Base-by-base conservation (phyloP, 2,113 vertebrate genomes). In the Tapirus terrestris region DNA sequence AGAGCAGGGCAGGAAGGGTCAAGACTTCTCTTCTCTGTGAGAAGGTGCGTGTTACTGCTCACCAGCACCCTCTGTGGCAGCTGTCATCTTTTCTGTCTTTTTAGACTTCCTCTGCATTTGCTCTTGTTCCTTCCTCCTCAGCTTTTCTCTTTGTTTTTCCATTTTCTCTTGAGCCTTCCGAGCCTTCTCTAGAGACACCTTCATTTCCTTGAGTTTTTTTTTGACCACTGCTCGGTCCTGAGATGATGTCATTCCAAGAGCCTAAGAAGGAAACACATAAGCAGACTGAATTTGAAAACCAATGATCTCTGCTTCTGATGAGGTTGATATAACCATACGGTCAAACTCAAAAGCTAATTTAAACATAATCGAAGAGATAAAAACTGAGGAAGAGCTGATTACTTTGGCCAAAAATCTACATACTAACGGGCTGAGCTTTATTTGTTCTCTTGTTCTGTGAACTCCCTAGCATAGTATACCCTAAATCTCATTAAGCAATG, bases 191-290 rank as follows among this genome's bases (percentile, higher is more conserved):
- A 99, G 98, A 91, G 99, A 98, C 58, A 98, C 91, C 98, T 99
- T 99, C 97, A 99, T 99, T 98, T 99, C 99, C 98, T 99, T 99
- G 87, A 99, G 98, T 96, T 99, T 99, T 98, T 99, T 99, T 99
- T 99, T 99, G 96, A 99, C 97, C 88, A 99, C 67, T 6, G 99
- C 98, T 86, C 99, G 99, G 91, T 99, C 99, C 97, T 99, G 99
- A 91, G 99, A 99, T 39, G 99, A 99, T 29, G 98, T 98, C 81
- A 99, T 99, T 77, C 99, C 99, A 61, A 99, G 99, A 67, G 98
- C 98, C 99, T 99, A 83, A 33, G 70, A 72, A 94, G 90, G 45
- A 97, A 95, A 43, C 53, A 75, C 84, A 91, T 0, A 73, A 1
- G 33, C 21, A 89, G 77, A 93, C 1, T 43, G 45, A 89, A 76